Conservation (phyloP, 1,140 invertebrate species). For the Drosophila bipectinata region DNA sequence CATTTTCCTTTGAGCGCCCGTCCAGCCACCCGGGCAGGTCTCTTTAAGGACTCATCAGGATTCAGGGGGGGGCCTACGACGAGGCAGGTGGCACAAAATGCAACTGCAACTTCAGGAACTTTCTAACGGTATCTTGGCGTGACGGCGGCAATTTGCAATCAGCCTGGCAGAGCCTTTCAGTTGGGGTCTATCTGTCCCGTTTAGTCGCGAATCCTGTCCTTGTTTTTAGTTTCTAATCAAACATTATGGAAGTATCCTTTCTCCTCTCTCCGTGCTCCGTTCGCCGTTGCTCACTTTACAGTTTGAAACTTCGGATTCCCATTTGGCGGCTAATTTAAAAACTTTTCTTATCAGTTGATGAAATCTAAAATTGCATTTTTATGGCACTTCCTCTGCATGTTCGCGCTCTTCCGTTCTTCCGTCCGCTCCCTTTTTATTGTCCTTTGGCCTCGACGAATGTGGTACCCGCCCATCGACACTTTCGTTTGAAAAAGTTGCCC, state of each 20-base stretch:
- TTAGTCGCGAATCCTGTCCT: slow-evolving; percentile 36
- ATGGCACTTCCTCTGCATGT: slow-evolving; percentile 66
- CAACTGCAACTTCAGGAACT: slow-evolving; percentile 52
- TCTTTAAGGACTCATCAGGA: slow-evolving; percentile 3
- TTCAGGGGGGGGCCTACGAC: slow-evolving; percentile 35
- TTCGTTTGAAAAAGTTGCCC: slow-evolving; percentile 64
- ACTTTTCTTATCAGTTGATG: slow-evolving; percentile 82
- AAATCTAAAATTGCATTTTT: slow-evolving; percentile 82
- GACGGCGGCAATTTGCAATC: slow-evolving; percentile 70
- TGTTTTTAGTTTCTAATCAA: slow-evolving; percentile 71
- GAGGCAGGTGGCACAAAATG: slow-evolving; percentile 7
- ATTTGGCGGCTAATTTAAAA: slow-evolving; percentile 78
- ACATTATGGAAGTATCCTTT: slow-evolving; percentile 24
- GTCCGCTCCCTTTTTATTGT: slow-evolving; percentile 9
- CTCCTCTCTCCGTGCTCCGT: background rate
- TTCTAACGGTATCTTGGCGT: slow-evolving; percentile 78
- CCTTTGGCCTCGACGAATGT: slow-evolving; percentile 13
- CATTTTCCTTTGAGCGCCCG: slow-evolving; percentile 23
- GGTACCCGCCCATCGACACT: slow-evolving; percentile 68
- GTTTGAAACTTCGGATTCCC: slow-evolving; percentile 67
- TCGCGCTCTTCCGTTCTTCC: slow-evolving; percentile 2
- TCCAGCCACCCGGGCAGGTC: slow-evolving; percentile 12
- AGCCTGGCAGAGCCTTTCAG: slow-evolving; percentile 23
- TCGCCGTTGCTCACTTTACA: slow-evolving; percentile 70
- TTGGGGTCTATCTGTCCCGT: slow-evolving; percentile 15